phyloP scores from a whole-genome alignment of 2,113 vertebrate genomes.

The Marmota monax region DNA sequence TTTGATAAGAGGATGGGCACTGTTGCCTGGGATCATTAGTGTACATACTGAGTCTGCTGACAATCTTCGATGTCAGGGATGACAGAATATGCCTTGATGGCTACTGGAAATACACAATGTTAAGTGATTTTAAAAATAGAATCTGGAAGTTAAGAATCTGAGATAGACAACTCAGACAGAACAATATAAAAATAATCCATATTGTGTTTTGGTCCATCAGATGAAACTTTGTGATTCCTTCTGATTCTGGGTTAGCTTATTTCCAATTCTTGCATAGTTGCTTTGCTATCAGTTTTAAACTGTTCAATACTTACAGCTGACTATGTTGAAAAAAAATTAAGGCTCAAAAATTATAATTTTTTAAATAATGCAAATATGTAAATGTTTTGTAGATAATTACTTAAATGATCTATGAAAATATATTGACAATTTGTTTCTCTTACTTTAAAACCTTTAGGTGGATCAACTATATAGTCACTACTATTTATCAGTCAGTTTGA shows the following conservation, averaged over 20 bases:
- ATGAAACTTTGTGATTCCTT: slow-evolving; percentile 53
- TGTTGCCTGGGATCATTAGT: slow-evolving; percentile 76
- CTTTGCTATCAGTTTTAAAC: slow-evolving; percentile 53
- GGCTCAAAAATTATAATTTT: slow-evolving; percentile 4
- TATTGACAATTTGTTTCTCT: slow-evolving; percentile 8
- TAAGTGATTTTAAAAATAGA: slow-evolving; percentile 75
- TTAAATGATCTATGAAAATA: neutral
- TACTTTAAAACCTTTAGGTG: slow-evolving; percentile 59
- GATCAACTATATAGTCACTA: neutral
- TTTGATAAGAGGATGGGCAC: slow-evolving; percentile 77
- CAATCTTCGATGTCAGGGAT: slow-evolving; percentile 53
- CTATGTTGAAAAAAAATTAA: neutral
- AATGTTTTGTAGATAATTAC: neutral
- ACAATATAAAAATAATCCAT: slow-evolving; percentile 65
- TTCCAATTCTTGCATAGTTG: slow-evolving; percentile 19
- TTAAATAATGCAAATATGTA: neutral
- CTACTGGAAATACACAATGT: slow-evolving; percentile 74
- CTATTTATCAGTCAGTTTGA: slow-evolving; percentile 61
- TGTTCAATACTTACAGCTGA: neutral
- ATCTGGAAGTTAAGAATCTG: slow-evolving; percentile 72
- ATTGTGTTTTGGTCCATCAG: neutral
- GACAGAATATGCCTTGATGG: slow-evolving; percentile 38
- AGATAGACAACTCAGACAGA: slow-evolving; percentile 68
- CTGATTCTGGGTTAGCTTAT: slow-evolving; percentile 62
- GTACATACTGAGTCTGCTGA: slow-evolving; percentile 66